Evolutionary conservation across 2,113 vertebrate species (phyloP).

Genomic region (Emydocephalus ijimae): DNA sequence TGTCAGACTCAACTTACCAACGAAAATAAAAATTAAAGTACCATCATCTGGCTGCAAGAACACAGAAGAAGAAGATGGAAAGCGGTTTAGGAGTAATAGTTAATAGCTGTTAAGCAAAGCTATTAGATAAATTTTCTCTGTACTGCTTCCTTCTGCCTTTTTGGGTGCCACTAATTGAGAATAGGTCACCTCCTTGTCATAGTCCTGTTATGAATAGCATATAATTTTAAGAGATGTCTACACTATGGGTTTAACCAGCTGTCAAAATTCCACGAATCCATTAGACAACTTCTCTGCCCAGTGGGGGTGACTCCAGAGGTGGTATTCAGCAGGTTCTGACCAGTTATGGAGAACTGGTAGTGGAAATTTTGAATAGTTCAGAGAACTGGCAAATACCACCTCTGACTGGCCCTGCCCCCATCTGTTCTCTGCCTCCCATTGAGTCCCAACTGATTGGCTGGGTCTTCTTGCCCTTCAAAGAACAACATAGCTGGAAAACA

Average conservation of each 20-base stretch:
- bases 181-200: neutral
- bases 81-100: neutral
- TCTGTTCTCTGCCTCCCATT: too few relatives aligned
- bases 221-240: neutral
- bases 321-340: too few relatives aligned
- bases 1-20: too few relatives aligned
- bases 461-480: too few relatives aligned
- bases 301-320: too few relatives aligned
- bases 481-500: too few relatives aligned
- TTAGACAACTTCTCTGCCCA: neutral
- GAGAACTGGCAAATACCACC: too few relatives aligned
- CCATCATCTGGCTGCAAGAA: neutral
- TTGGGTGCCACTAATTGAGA: neutral
- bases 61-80: neutral
- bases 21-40: neutral
- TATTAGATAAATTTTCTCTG: neutral
- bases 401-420: too few relatives aligned
- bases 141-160: neutral
- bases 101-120: neutral
- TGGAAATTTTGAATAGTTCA: too few relatives aligned
- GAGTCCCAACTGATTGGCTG: too few relatives aligned
- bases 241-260: neutral
- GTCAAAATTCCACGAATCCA: neutral
- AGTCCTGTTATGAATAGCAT: neutral
- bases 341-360: too few relatives aligned